phyloP scores from a whole-genome alignment of 2,113 vertebrate species.

The Mola mola region DNA sequence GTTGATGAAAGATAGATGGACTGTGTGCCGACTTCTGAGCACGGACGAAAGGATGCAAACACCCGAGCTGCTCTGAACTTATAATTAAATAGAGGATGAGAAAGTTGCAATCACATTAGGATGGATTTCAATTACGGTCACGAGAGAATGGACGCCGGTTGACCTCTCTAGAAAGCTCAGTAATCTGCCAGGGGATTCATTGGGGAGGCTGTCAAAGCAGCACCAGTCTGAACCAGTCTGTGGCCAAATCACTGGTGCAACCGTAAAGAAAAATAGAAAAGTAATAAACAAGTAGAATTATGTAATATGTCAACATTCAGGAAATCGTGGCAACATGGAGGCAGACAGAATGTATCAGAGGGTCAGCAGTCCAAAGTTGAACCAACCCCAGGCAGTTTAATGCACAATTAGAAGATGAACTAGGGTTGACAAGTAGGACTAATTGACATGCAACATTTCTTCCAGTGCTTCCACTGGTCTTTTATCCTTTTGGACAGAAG shows the following conservation, averaged over 20 bases:
- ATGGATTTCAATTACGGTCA: conserved; percentile 2
- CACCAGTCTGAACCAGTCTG: neutral
- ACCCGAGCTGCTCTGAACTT: neutral
- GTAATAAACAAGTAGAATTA: neutral
- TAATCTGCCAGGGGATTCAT: no score
- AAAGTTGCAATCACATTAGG: neutral
- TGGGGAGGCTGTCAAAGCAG: conserved; percentile 16
- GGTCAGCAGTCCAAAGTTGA: conserved; percentile 19
- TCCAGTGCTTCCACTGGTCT: neutral
- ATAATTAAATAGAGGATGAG: neutral
- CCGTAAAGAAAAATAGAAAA: neutral
- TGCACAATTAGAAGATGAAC: conserved; percentile 1
- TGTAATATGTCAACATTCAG: conserved; percentile 21
- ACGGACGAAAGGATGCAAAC: neutral
- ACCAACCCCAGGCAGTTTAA: conserved; percentile 6
- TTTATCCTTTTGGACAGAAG: no score
- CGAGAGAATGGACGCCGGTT: neutral
- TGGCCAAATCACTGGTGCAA: neutral
- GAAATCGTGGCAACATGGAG: conserved; percentile 24
- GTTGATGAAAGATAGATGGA: conserved; percentile 1
- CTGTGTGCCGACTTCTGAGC: neutral
- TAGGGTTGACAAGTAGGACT: conserved; percentile 20
- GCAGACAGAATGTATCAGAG: conserved; percentile 7
- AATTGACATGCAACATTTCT: conserved; percentile 30
- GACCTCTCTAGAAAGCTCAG: neutral